Evolutionary conservation across 2,888 invertebrate genomes (phyloP).

Genomic region (Megamerina dolium): DNA sequence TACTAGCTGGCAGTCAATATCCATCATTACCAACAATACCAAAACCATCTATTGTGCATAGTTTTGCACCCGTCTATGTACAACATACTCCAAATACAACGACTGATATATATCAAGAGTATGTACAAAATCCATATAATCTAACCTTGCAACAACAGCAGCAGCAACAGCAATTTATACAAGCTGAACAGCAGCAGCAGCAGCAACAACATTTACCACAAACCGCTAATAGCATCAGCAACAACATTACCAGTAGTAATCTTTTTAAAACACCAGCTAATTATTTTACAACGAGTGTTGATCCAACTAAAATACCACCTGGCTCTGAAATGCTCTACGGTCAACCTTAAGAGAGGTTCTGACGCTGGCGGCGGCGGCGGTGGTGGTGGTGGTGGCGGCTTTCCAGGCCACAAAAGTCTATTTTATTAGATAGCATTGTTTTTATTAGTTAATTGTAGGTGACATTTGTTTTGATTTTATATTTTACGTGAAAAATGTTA

Average conservation of each 20-base stretch:
- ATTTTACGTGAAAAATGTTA: too few relatives aligned
- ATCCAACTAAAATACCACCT: conserved; percentile 52
- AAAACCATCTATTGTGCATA: conserved; percentile 42
- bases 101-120: conserved; percentile 45
- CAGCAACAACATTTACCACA: conserved; percentile 18
- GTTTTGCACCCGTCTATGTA: conserved; percentile 40
- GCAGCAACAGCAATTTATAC: conserved; percentile 13
- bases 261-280: conserved; percentile 52
- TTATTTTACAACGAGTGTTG: conserved; percentile 57
- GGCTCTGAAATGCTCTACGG: conserved; percentile 61
- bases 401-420: too few relatives aligned
- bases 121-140: conserved; percentile 48
- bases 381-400: too few relatives aligned
- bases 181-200: conserved; percentile 28
- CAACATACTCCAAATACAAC: conserved; percentile 23
- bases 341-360: conserved; percentile 42
- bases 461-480: too few relatives aligned
- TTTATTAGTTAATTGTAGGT: too few relatives aligned
- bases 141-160: conserved; percentile 46
- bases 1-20: conserved; percentile 39
- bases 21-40: conserved; percentile 41
- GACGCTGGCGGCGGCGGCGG: too few relatives aligned
- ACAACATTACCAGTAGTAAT: conserved; percentile 37
- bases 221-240: conserved; percentile 30
- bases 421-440: too few relatives aligned